Conservation (phyloP, 2,888 invertebrate species). For the Pollenia amentaria region DNA sequence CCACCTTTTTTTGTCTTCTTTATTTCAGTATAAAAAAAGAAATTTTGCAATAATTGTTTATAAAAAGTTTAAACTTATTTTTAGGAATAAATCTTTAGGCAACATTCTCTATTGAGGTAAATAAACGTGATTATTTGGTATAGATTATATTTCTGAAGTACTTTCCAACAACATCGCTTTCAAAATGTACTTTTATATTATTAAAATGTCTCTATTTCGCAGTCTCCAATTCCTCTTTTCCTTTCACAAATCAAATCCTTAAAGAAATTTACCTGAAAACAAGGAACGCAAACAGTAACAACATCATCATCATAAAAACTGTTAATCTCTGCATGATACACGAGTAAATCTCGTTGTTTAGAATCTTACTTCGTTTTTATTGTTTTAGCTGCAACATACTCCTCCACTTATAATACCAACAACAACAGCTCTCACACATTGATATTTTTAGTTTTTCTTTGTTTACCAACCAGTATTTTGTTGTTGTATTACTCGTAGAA, state of each 20-base stretch:
- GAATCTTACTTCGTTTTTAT: constrained; percentile 29
- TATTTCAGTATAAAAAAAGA: too few relatives aligned
- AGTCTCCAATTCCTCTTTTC: not conserved
- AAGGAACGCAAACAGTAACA: constrained; percentile 16
- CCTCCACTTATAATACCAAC: constrained; percentile 57
- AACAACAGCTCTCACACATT: not conserved
- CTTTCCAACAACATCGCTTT: not conserved
- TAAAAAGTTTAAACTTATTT: too few relatives aligned
- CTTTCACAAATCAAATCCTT: constrained; percentile 13
- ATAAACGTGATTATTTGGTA: too few relatives aligned
- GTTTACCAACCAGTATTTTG: constrained; percentile 56
- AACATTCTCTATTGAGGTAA: too few relatives aligned
- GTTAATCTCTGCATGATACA: constrained; percentile 62
- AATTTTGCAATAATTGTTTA: too few relatives aligned
- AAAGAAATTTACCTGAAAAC: constrained; percentile 44
- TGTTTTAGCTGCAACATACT: constrained; percentile 48
- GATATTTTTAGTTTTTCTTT: constrained; percentile 9
- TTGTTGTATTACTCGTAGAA: constrained; percentile 10
- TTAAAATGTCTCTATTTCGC: not conserved
- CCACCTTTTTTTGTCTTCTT: too few relatives aligned
- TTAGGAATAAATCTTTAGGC: too few relatives aligned
- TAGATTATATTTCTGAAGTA: not conserved
- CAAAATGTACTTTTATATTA: not conserved
- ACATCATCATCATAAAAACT: constrained; percentile 43
- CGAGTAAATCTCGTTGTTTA: constrained; percentile 60